These are phyloP conservation scores for Capromys pilorides DNA, from an alignment of 2,797 vertebrate genomes.

Conservation along the genomic window DNA sequence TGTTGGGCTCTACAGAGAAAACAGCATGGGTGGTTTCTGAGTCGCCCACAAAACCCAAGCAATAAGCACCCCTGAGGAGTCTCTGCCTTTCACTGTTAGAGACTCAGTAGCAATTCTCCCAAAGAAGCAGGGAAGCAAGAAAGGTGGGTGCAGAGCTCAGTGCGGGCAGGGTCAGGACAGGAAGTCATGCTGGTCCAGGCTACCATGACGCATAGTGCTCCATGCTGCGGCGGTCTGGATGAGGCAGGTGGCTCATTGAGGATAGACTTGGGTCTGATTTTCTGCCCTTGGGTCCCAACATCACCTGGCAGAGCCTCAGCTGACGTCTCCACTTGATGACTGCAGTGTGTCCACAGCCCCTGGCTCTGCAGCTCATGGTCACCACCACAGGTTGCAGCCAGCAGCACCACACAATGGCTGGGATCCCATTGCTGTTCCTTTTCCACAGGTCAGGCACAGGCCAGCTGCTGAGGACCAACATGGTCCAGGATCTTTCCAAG, in stretches of 20 bases:
- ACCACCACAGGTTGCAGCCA: background rate
- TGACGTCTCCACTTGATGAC: background rate
- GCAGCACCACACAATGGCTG: background rate
- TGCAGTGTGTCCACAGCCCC: background rate
- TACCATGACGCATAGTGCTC: no score
- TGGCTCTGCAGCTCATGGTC: background rate
- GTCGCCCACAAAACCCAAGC: background rate
- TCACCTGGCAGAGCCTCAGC: background rate
- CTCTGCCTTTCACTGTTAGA: background rate
- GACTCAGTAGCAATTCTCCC: background rate
- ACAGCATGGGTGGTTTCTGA: background rate
- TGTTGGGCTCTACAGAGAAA: background rate
- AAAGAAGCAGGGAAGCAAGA: background rate
- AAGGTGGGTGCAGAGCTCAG: background rate
- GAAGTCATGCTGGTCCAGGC: background rate
- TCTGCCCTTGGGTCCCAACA: background rate
- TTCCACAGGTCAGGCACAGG: background rate
- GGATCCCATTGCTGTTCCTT: background rate
- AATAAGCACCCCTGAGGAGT: background rate
- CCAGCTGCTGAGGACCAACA: rapidly evolving
- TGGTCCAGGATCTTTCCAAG: background rate
- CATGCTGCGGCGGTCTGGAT: background rate
- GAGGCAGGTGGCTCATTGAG: background rate
- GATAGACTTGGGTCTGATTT: background rate
- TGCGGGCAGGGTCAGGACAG: background rate